Percentiles rank a stretch among this genome's conserved stretches.
These are phyloP conservation scores for Anthoscopus minutus DNA, from an alignment of 2,113 vertebrate species.

Conservation along the genomic window DNA sequence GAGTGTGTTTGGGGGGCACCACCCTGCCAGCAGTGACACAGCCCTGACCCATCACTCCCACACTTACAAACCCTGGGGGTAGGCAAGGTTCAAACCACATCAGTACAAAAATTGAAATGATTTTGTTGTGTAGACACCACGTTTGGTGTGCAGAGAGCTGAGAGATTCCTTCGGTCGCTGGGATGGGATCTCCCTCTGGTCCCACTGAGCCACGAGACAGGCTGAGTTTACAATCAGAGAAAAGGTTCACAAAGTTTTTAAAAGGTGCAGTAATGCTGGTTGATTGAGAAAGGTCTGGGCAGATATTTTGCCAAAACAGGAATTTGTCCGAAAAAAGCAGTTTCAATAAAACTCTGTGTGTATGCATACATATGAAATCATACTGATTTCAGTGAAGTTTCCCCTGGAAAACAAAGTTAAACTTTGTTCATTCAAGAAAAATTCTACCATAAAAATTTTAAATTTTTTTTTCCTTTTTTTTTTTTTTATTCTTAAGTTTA, in stretches of 20 bases:
- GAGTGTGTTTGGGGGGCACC: background rate
- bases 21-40: background rate
- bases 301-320: background rate
- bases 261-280: slow-evolving; percentile 44
- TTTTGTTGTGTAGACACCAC: background rate
- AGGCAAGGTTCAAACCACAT: background rate
- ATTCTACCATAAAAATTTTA: slow-evolving; percentile 6
- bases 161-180: background rate
- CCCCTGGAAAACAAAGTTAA: slow-evolving; percentile 52
- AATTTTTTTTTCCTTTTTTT: background rate
- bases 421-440: slow-evolving; percentile 53
- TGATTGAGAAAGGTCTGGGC: background rate
- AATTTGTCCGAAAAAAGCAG: background rate
- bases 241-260: background rate
- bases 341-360: slow-evolving; percentile 19
- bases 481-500: background rate
- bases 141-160: background rate
- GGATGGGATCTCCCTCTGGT: background rate
- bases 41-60: background rate
- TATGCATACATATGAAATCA: slow-evolving; percentile 17
- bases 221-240: background rate
- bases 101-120: background rate
- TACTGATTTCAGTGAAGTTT: slow-evolving; percentile 16
- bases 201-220: slow-evolving; percentile 3
- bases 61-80: background rate